phyloP scores from a whole-genome alignment of 2,797 vertebrate genomes.

The Epinephelus awoara region DNA sequence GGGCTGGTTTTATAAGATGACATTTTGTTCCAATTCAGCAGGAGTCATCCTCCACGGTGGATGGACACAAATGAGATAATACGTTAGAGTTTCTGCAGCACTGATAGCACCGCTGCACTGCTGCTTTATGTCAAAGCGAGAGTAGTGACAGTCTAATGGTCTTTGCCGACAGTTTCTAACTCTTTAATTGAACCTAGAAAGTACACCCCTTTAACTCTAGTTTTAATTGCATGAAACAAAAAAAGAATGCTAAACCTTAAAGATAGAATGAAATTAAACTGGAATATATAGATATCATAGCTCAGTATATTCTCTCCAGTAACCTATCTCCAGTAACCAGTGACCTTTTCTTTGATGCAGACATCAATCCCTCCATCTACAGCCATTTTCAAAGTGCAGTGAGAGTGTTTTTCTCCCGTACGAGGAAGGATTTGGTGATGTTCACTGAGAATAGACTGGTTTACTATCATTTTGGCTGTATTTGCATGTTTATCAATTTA shows the following conservation, averaged over 20 bases:
- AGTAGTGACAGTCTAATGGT: background rate
- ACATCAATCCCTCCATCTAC: conserved; percentile 31
- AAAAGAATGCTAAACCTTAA: background rate
- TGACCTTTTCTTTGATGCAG: conserved; percentile 54
- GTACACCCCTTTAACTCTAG: background rate
- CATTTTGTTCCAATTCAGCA: conserved; percentile 29
- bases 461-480: background rate
- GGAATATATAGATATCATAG: background rate
- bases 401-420: conserved; percentile 9
- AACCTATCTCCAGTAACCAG: conserved; percentile 22
- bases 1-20: conserved; percentile 22
- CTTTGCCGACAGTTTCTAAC: background rate
- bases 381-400: conserved; percentile 14
- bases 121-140: conserved; percentile 6
- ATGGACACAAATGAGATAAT: conserved; percentile 26
- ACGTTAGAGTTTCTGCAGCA: conserved; percentile 18
- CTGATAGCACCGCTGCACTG: conserved; percentile 4
- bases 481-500: conserved; percentile 12
- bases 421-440: conserved; percentile 5
- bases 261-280: background rate
- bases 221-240: background rate
- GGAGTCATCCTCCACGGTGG: conserved; percentile 6
- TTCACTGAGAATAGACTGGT: conserved; percentile 7
- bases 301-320: conserved; percentile 11
- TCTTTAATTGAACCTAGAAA: conserved; percentile 11